Evolutionary conservation across 2,797 vertebrate species (phyloP).

Genomic region (Labeo calbasu): DNA sequence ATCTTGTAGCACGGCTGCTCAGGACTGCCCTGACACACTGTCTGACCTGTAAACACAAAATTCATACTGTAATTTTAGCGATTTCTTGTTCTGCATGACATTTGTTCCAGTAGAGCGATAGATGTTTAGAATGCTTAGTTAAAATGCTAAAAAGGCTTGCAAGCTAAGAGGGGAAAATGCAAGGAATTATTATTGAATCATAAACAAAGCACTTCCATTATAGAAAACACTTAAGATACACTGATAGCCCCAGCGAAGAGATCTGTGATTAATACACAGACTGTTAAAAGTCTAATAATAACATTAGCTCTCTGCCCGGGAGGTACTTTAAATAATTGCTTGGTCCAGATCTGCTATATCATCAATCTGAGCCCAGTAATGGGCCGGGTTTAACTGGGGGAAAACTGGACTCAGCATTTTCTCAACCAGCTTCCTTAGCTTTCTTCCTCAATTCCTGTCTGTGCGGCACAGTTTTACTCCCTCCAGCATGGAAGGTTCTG

Average conservation of each 20-base stretch:
- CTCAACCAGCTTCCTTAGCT: constrained; percentile 39
- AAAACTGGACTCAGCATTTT: constrained; percentile 73
- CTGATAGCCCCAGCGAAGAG: constrained; percentile 10
- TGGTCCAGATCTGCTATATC: constrained; percentile 85
- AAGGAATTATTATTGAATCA: constrained; percentile 26
- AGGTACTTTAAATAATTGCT: constrained; percentile 95
- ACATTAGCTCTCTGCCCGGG: constrained; percentile 81
- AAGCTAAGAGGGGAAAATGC: not conserved
- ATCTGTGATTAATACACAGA: constrained; percentile 38
- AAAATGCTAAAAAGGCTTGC: not conserved
- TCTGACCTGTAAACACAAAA: constrained; percentile 82
- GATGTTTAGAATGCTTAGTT: not conserved
- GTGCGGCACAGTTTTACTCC: constrained; percentile 13
- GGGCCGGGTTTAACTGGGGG: constrained; percentile 71
- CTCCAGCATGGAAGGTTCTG: not conserved
- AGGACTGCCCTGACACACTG: constrained; percentile 82
- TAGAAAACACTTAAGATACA: constrained; percentile 37
- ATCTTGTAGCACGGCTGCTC: constrained; percentile 90
- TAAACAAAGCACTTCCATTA: constrained; percentile 28
- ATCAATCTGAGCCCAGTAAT: constrained; percentile 85
- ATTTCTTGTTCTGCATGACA: not conserved
- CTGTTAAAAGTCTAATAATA: constrained; percentile 76
- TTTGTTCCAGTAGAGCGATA: not conserved
- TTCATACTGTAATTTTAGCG: not conserved
- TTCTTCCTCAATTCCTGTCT: constrained; percentile 40